Evolutionary conservation across 1,140 invertebrate species (phyloP), one percentile per base, ranked within the genome.

Genomic region (Drosophila neocordata): DNA sequence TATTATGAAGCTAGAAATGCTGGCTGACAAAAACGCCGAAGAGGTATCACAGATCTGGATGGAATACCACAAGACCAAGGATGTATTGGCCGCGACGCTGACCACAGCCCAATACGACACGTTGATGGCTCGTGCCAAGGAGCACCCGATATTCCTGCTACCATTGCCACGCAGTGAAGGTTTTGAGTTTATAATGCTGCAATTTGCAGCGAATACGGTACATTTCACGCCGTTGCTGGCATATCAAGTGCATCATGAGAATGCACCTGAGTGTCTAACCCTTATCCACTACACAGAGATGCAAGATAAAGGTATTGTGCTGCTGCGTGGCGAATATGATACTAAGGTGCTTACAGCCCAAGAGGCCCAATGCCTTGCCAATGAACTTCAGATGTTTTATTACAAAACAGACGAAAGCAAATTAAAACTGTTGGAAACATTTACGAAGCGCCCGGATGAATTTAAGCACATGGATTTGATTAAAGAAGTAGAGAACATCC

Each of bases 321-420:
- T 98, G 15, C 97, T 98, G 96, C 93, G 95, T 62, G 97, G 97
- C 41, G 96, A 98, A 92, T 98, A 95, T 93, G 96, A 98, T 91
- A 94, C 94, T 75, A 96, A 97, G 92, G 94, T 96, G 1, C 85
- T 97, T 1, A 95, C 93, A 92, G 94, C 93, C 0, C 93, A 95
- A 80, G 96, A 98, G 92, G 96, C 97, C 1, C 96, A 96, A 83
- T 97, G 96, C 90, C 90, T 98, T 34, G 96, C 95, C 0, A 97
- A 97, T 92, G 95, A 97, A 90, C 92, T 97, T 51, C 96, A 97
- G 90, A 92, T 98, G 88, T 98, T 97, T 91, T 98, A 97, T 91
- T 93, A 93, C 55, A 93, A 95, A 65, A 92, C 94, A 52, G 93
- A 96, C 90, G 77, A 92, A 22, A 91, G 92, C 2, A 95, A 96